Evolutionary conservation across 1,140 invertebrate genomes (phyloP).

Genomic region (Neomicropteryx cornuta): DNA sequence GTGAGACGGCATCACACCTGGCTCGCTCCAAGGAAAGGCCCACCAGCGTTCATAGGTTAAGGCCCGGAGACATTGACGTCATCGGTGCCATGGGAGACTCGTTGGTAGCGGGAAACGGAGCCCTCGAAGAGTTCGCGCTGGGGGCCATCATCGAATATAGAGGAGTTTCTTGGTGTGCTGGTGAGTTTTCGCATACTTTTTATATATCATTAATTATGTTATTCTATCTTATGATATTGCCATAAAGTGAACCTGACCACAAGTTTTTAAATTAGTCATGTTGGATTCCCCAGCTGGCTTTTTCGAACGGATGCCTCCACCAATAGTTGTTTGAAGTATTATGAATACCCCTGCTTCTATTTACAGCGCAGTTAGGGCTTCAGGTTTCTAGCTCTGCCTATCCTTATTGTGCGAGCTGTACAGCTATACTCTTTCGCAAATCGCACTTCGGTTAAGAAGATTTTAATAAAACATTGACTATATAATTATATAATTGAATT

Average conservation of each 20-base stretch:
- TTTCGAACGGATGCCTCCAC: too few species aligned
- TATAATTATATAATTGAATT: slow-evolving; percentile 1
- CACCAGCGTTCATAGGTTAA: slow-evolving; percentile 46
- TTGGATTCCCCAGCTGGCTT: too few species aligned
- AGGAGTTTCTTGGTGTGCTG: slow-evolving; percentile 67
- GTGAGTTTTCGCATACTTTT: slow-evolving; percentile 24
- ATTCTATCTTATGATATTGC: slow-evolving; percentile 2
- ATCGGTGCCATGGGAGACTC: slow-evolving; percentile 72
- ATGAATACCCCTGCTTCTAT: too few species aligned
- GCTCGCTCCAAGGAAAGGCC: slow-evolving; percentile 4
- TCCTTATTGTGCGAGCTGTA: too few species aligned
- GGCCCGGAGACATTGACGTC: slow-evolving; percentile 67
- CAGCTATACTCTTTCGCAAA: too few species aligned
- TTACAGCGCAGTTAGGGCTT: too few species aligned
- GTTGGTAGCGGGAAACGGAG: slow-evolving; percentile 64
- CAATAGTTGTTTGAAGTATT: too few species aligned
- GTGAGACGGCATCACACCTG: too few species aligned
- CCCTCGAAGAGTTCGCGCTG: slow-evolving; percentile 57
- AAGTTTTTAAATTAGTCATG: background rate
- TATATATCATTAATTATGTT: slow-evolving; percentile 2
- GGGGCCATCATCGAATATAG: slow-evolving; percentile 65
- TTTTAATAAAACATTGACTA: background rate
- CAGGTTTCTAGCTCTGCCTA: too few species aligned
- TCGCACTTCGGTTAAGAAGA: too few species aligned
- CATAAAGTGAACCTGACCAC: slow-evolving; percentile 2